Percentiles rank a stretch among this genome's conserved stretches.
Conservation (phyloP, 1,140 invertebrate species). For the Drosophila saltans region DNA sequence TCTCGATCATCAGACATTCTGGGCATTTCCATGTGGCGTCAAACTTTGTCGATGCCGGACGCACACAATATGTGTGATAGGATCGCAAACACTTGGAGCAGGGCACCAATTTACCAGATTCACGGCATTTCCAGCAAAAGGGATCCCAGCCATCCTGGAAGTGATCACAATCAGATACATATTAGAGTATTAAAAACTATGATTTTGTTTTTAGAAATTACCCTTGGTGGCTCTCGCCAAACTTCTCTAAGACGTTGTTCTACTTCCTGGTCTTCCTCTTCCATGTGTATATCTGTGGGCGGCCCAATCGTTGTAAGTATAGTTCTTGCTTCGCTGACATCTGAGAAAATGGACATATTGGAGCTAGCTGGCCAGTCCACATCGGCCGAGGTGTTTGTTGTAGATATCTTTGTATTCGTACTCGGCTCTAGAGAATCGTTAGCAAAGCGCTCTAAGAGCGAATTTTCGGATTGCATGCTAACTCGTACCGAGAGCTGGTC, state of each 20-base stretch:
- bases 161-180: neutral
- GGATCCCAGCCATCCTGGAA: conserved; percentile 86
- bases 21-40: conserved; percentile 91
- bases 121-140: conserved; percentile 95
- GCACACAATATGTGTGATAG: conserved; percentile 91
- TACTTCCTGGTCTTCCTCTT: conserved; percentile 33
- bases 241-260: conserved; percentile 47
- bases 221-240: conserved; percentile 63
- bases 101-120: conserved; percentile 85
- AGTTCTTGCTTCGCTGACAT: conserved; percentile 39
- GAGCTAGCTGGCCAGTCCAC: conserved; percentile 34
- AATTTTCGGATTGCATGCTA: conserved; percentile 83
- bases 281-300: neutral
- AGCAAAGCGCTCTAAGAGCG: conserved; percentile 84
- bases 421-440: conserved; percentile 43
- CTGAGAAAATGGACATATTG: conserved; percentile 47
- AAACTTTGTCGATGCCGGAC: conserved; percentile 84
- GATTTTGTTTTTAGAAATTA: conserved; percentile 19
- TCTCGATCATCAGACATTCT: conserved; percentile 91
- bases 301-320: neutral
- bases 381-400: conserved; percentile 10
- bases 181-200: neutral
- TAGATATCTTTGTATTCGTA: neutral
- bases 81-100: conserved; percentile 94
- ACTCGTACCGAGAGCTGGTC: conserved; percentile 24